Conservation (phyloP, 2,888 invertebrate species). For the Polydrusus pterygomalis region DNA sequence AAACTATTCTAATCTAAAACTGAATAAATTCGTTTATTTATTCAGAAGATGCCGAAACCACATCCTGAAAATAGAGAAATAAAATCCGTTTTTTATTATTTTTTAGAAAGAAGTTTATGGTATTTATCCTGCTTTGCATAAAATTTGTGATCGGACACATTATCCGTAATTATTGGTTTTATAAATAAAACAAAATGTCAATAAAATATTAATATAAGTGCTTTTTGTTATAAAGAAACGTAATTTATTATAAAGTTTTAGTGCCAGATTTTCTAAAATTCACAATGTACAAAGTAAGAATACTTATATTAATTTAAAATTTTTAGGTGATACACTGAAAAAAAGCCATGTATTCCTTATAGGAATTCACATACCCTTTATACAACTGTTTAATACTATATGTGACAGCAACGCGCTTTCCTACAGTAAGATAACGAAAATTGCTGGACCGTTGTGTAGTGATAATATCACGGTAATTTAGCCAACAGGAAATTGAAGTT, state of each 20-base stretch:
- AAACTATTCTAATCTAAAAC: neutral
- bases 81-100: slow-evolving; percentile 14
- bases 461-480: no score
- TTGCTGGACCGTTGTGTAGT: no score
- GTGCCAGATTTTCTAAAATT: no score
- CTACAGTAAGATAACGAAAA: no score
- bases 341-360: no score
- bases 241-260: neutral
- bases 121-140: slow-evolving; percentile 2
- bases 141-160: neutral
- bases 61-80: slow-evolving; percentile 23
- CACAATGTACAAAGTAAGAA: no score
- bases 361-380: no score
- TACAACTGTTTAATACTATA: no score
- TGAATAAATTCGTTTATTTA: slow-evolving; percentile 12
- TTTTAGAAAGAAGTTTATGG: slow-evolving; percentile 3
- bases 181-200: slow-evolving; percentile 2
- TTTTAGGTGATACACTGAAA: no score
- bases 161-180: neutral
- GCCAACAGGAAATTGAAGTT: no score
- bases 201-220: neutral
- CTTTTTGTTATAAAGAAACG: neutral
- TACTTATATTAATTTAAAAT: no score
- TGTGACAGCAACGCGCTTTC: no score
- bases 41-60: slow-evolving; percentile 8